Conservation (phyloP, 2,888 invertebrate species). For the Drosophila gaucha region DNA sequence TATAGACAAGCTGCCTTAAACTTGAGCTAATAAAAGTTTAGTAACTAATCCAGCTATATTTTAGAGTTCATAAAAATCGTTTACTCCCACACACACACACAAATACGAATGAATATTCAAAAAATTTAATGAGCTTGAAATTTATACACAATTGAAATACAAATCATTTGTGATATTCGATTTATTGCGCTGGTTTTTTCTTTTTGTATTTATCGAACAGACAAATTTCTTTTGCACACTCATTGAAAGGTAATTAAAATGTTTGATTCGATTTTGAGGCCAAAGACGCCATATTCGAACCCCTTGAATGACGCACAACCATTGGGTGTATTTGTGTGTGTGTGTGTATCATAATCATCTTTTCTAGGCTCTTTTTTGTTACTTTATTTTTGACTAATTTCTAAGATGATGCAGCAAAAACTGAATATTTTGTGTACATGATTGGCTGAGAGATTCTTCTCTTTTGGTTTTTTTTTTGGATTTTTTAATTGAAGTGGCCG, state of each 20-base stretch:
- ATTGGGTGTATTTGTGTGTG: constrained; percentile 21
- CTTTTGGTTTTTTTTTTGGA: not conserved
- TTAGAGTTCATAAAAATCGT: constrained; percentile 2
- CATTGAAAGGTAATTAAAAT: constrained; percentile 84
- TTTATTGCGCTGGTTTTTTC: constrained; percentile 23
- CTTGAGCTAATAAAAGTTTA: not conserved
- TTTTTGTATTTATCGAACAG: constrained; percentile 19
- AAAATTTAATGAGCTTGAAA: constrained; percentile 62
- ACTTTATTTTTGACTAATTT: constrained; percentile 71
- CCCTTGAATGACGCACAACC: constrained; percentile 46
- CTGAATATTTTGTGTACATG: constrained; percentile 51
- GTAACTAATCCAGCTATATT: not conserved
- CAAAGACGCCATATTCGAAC: constrained; percentile 62
- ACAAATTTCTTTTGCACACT: constrained; percentile 77
- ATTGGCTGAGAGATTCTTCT: constrained; percentile 59
- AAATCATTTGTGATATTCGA: constrained; percentile 41
- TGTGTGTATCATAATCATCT: constrained; percentile 53
- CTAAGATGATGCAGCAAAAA: constrained; percentile 55
- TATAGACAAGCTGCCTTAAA: not conserved
- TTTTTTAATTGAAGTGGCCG: constrained; percentile 66
- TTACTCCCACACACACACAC: constrained; percentile 11
- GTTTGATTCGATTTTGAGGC: constrained; percentile 64
- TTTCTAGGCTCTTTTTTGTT: constrained; percentile 26
- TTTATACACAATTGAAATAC: constrained; percentile 54
- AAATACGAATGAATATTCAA: constrained; percentile 45